Evolutionary conservation across 2,113 vertebrate genomes (phyloP).

Genomic region (Tylochromis polylepis): DNA sequence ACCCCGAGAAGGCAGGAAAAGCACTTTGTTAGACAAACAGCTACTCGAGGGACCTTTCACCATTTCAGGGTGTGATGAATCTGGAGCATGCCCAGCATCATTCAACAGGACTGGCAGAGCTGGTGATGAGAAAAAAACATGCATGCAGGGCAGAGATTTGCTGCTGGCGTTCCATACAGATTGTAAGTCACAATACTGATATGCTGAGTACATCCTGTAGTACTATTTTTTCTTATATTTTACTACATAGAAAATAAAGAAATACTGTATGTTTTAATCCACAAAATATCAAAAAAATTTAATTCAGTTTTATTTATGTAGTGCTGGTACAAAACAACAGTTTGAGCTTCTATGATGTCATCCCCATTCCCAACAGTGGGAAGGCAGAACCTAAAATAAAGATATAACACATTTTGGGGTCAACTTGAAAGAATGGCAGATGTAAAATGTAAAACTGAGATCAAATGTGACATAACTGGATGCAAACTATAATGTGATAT

Average conservation of each 20-base stretch:
- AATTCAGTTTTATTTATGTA: neutral
- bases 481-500: accelerated
- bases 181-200: neutral
- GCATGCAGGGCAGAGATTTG: neutral
- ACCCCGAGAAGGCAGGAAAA: conserved; percentile 40
- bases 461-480: neutral
- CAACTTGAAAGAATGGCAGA: neutral
- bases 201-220: neutral
- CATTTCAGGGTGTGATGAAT: conserved; percentile 7
- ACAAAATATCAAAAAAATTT: neutral
- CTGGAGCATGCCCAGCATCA: conserved; percentile 14
- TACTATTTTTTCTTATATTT: neutral
- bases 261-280: neutral
- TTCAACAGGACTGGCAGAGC: neutral
- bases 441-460: neutral
- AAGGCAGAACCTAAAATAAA: accelerated
- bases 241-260: neutral
- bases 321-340: neutral
- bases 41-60: neutral
- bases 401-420: neutral
- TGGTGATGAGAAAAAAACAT: neutral
- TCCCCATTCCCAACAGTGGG: neutral
- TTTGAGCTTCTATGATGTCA: accelerated
- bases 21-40: conserved; percentile 51
- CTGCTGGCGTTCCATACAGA: neutral